These are phyloP conservation scores for Archilochus colubris DNA, from an alignment of 2,113 vertebrate genomes.

Conservation along the genomic window DNA sequence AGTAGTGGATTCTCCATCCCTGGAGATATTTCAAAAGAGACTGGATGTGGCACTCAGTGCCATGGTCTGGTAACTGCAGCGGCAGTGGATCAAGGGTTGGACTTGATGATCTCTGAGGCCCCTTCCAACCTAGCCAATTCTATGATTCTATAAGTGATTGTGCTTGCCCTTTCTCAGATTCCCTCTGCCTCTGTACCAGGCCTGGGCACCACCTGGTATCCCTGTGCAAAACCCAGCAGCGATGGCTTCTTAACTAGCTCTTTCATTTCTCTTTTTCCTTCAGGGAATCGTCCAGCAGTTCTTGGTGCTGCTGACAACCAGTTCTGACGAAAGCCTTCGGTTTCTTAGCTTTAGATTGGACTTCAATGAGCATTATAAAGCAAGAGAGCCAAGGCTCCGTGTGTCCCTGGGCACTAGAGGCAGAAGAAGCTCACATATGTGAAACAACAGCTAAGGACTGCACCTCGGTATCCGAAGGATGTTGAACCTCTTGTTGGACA, in stretches of 20 bases:
- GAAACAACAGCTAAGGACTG: constrained; percentile 25
- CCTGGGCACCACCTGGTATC: background rate
- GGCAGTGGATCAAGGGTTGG: too few species aligned
- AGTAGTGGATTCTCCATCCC: too few species aligned
- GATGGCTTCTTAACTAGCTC: background rate
- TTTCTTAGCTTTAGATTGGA: constrained; percentile 97
- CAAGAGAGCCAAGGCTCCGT: constrained; percentile 87
- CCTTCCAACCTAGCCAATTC: too few species aligned
- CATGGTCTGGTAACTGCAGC: too few species aligned
- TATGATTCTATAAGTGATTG: background rate
- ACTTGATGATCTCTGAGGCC: too few species aligned
- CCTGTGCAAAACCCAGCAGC: background rate
- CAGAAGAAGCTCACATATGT: constrained; percentile 85
- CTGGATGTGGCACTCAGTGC: too few species aligned
- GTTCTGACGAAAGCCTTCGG: constrained; percentile 89
- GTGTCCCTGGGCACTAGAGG: constrained; percentile 87
- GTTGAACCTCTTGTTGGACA: background rate
- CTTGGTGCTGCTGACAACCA: constrained; percentile 89
- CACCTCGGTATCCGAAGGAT: background rate
- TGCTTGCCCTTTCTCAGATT: background rate
- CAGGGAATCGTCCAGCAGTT: constrained; percentile 97
- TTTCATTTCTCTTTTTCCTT: background rate
- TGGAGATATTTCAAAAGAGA: too few species aligned
- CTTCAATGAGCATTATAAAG: constrained; percentile 95
- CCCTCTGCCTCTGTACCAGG: background rate